Evolutionary conservation across 2,888 invertebrate species (phyloP), one percentile per base, ranked within the genome.

Genomic region (Ochropacha duplaris): DNA sequence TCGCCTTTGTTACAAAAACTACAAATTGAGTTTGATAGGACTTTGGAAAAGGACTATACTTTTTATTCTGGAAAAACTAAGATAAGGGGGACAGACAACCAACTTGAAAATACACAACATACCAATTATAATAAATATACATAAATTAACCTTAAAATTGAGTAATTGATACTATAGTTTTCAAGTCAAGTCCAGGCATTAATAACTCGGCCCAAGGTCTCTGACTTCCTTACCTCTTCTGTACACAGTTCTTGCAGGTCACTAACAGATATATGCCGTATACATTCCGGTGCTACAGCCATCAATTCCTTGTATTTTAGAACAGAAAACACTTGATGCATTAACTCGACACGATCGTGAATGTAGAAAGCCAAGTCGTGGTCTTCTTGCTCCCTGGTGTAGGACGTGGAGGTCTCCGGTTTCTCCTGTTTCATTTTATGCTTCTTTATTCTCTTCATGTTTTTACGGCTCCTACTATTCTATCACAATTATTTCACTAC

Each of bases 231-330:
- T 54, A 94, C 92, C 84, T 95, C 95, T 68, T 94, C 94, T 0
- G 94, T 84, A 60, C 94, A 94, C 0, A 94, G 79, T 64, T 94
- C 95, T 70, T 94, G 93, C 19, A 95, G 81, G 68, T 94, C 93
- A 62, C 93, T 93, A 55, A 93, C 72, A 9, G 87, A 81, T 28
- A 93, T 79, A 56, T 87, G 78, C 50, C 87, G 74, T 3, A 93
- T 83, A 55, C 93, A 94, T 11, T 93, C 91, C 0, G 95, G 95
- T 0, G 94, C 93, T 76, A 95, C 87, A 6, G 93, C 88, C 57
- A 91, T 90, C 5, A 95, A 77, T 28, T 94, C 94, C 66, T 94
- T 94, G 0, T 88, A 87, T 64, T 94, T 94, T 0, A 95, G 68
- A 0, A 93, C 84, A 0, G 93, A 90, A 81, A 95, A 95, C 1